Evolutionary conservation across 2,888 invertebrate genomes (phyloP).

Genomic region (Anaspis maculata): DNA sequence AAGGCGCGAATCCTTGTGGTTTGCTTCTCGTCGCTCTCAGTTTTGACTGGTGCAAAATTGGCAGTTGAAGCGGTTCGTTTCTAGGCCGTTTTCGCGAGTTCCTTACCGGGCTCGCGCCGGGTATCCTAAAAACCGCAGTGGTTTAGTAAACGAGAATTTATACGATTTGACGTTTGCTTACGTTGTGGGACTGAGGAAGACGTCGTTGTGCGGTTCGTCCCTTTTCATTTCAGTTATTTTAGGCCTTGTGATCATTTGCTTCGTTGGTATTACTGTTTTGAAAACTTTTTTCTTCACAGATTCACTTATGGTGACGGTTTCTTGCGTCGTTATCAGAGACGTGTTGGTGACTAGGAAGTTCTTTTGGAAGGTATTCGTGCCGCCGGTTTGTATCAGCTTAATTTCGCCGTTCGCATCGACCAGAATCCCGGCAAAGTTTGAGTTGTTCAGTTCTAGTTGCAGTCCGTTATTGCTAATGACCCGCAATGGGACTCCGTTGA

Average conservation of each 20-base stretch:
- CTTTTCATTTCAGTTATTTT: constrained; percentile 43
- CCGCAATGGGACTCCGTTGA: constrained; percentile 48
- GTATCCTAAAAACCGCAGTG: constrained; percentile 45
- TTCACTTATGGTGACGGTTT: too few species aligned
- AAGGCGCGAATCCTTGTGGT: constrained; percentile 52
- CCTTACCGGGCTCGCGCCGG: constrained; percentile 54
- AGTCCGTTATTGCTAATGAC: constrained; percentile 48
- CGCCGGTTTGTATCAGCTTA: constrained; percentile 51
- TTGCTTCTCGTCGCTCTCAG: constrained; percentile 43
- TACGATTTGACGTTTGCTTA: constrained; percentile 27
- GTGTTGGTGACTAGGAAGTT: constrained; percentile 38
- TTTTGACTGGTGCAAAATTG: constrained; percentile 45
- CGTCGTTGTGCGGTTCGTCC: constrained; percentile 58
- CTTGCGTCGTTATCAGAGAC: constrained; percentile 29
- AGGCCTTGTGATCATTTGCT: constrained; percentile 25
- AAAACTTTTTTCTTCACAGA: too few species aligned
- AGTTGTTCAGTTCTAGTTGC: constrained; percentile 48
- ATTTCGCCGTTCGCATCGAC: constrained; percentile 55
- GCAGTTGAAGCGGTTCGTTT: constrained; percentile 50
- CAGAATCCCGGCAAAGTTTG: constrained; percentile 50
- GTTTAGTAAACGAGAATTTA: constrained; percentile 6
- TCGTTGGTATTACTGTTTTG: too few species aligned
- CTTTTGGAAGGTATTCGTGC: constrained; percentile 42
- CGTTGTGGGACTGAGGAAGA: constrained; percentile 66
- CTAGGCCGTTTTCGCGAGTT: constrained; percentile 57